Evolutionary conservation across 1,140 invertebrate genomes (phyloP).

Genomic region (Arion vulgaris): DNA sequence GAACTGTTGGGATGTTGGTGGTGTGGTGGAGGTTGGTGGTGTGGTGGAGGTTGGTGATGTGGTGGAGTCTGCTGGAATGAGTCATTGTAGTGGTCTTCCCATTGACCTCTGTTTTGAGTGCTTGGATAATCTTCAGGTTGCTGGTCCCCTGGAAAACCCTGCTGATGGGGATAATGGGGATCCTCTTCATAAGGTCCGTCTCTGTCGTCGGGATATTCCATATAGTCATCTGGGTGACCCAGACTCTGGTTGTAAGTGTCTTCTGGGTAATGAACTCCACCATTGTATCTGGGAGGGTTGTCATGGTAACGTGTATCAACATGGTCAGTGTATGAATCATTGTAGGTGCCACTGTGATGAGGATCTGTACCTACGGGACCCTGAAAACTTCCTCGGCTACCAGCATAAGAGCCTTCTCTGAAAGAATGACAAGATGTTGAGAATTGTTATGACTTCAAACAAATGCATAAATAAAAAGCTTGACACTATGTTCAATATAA

Average conservation of each 20-base stretch:
- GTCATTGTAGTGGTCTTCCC: conserved; percentile 38
- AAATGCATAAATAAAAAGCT: too few species aligned
- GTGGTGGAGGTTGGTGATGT: conserved; percentile 22
- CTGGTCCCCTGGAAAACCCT: conserved; percentile 10
- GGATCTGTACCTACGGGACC: conserved; percentile 37
- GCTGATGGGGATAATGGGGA: conserved; percentile 10
- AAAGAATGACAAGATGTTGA: too few species aligned
- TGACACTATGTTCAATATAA: too few species aligned
- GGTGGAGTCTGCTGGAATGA: background rate
- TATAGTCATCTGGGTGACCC: conserved; percentile 30
- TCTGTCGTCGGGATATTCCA: conserved; percentile 41
- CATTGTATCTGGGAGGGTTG: conserved; percentile 22
- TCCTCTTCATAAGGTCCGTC: conserved; percentile 41
- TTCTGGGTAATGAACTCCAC: conserved; percentile 40
- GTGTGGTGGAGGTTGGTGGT: too few species aligned
- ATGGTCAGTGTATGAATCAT: conserved; percentile 42
- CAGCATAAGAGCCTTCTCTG: conserved; percentile 49
- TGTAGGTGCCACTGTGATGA: conserved; percentile 46
- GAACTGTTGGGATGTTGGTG: conserved; percentile 28
- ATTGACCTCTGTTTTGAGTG: conserved; percentile 15
- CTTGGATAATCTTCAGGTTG: conserved; percentile 18
- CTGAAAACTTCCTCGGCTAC: conserved; percentile 49
- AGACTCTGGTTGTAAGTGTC: conserved; percentile 19
- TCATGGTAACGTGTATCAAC: conserved; percentile 41
- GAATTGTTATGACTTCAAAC: too few species aligned